Evolutionary conservation across 2,113 vertebrate genomes (phyloP).

Genomic region (Sceloporus undulatus): DNA sequence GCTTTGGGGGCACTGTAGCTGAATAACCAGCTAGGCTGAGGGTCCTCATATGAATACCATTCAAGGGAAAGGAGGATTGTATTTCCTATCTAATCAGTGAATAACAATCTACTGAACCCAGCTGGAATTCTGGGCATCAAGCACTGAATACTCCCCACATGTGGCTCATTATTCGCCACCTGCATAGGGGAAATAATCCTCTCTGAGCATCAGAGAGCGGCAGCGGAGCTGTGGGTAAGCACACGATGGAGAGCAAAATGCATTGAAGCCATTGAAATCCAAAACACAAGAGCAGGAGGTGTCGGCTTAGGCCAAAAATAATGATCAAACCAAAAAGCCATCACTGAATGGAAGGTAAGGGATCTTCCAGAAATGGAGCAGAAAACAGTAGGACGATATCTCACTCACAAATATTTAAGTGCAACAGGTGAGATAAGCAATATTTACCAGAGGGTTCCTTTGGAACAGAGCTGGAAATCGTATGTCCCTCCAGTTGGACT

Average conservation of each 20-base stretch:
- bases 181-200: neutral
- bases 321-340: neutral
- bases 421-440: no score
- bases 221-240: neutral
- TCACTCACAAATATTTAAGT: neutral
- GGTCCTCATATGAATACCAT: neutral
- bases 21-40: neutral
- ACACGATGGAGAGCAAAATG: neutral
- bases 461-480: no score
- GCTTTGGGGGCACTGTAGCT: neutral
- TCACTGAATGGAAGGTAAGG: neutral
- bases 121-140: neutral
- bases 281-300: neutral
- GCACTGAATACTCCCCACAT: neutral
- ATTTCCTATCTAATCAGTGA: neutral
- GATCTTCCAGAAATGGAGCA: neutral
- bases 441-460: no score
- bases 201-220: neutral
- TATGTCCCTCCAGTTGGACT: no score
- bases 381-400: neutral
- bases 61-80: neutral
- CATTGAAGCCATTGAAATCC: no score
- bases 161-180: neutral
- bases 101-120: neutral
- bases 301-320: neutral